Conservation (phyloP, 2,888 invertebrate genomes). For the Xestia xanthographa region DNA sequence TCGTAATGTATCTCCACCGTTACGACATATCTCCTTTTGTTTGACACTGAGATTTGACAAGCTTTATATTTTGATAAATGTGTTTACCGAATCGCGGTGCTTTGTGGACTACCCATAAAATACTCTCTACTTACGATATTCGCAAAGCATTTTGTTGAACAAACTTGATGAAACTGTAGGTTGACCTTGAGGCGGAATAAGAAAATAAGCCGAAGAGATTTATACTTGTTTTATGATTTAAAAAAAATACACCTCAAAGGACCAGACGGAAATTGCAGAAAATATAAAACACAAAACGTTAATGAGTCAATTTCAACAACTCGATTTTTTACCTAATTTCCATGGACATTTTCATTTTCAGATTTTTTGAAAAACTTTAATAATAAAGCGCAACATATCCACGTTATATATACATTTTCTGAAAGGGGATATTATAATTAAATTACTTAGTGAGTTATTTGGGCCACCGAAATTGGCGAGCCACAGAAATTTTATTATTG, state of each 20-base stretch:
- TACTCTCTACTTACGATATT: constrained; percentile 67
- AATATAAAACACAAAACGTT: constrained; percentile 49
- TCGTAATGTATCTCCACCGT: constrained; percentile 44
- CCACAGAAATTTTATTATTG: too few species aligned
- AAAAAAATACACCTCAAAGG: constrained; percentile 29
- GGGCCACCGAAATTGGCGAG: too few species aligned
- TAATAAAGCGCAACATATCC: too few species aligned
- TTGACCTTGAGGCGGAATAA: constrained; percentile 46
- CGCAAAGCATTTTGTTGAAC: constrained; percentile 64
- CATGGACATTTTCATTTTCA: too few species aligned
- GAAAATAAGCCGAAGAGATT: constrained; percentile 54
- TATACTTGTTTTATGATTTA: constrained; percentile 34
- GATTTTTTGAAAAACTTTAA: too few species aligned
- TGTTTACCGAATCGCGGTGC: constrained; percentile 74
- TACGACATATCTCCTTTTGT: constrained; percentile 57
- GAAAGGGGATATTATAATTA: too few species aligned
- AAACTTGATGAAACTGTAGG: constrained; percentile 43
- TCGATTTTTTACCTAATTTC: too few species aligned
- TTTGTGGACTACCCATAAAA: constrained; percentile 65
- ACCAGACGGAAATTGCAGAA: constrained; percentile 39
- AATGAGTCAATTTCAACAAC: too few species aligned
- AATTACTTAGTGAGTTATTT: too few species aligned
- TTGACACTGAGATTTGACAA: constrained; percentile 68
- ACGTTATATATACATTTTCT: too few species aligned
- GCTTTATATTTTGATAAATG: constrained; percentile 77